Evolutionary conservation across 2,113 vertebrate species (phyloP).

Genomic region (Neomonachus schauinslandi): DNA sequence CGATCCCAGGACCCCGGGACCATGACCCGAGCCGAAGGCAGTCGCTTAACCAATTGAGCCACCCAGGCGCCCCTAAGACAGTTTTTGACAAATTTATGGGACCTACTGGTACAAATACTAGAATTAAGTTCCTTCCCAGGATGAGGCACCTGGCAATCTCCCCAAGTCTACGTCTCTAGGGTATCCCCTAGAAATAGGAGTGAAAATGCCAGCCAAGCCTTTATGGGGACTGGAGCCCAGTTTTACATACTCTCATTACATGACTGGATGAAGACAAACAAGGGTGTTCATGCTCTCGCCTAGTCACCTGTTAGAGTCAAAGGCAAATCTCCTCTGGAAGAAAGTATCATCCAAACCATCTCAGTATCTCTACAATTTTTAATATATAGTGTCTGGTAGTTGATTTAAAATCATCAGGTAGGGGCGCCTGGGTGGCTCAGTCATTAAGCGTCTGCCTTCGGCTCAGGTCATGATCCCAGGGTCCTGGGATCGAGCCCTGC

Average conservation of each 20-base stretch:
- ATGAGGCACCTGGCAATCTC: background rate
- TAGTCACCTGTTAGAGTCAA: background rate
- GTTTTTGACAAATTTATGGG: constrained; percentile 3
- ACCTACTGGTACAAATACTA: background rate
- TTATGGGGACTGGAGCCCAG: background rate
- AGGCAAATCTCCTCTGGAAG: background rate
- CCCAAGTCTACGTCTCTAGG: background rate
- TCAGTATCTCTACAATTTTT: background rate
- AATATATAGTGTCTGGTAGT: background rate
- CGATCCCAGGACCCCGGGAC: too few relatives aligned
- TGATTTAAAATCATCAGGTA: background rate
- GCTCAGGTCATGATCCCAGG: too few relatives aligned
- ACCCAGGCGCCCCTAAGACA: too few relatives aligned
- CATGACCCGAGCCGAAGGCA: too few relatives aligned
- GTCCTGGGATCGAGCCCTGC: too few relatives aligned
- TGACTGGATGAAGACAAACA: background rate
- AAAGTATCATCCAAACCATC: background rate
- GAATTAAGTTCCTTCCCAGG: background rate
- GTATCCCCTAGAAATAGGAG: background rate
- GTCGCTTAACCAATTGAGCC: too few relatives aligned
- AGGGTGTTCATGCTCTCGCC: background rate
- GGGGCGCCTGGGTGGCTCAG: too few relatives aligned
- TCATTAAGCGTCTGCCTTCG: too few relatives aligned
- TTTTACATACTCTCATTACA: background rate
- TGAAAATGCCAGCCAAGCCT: background rate